These are phyloP conservation scores for Microhierax caerulescens DNA, from an alignment of 2,797 vertebrate species.

Conservation along the genomic window DNA sequence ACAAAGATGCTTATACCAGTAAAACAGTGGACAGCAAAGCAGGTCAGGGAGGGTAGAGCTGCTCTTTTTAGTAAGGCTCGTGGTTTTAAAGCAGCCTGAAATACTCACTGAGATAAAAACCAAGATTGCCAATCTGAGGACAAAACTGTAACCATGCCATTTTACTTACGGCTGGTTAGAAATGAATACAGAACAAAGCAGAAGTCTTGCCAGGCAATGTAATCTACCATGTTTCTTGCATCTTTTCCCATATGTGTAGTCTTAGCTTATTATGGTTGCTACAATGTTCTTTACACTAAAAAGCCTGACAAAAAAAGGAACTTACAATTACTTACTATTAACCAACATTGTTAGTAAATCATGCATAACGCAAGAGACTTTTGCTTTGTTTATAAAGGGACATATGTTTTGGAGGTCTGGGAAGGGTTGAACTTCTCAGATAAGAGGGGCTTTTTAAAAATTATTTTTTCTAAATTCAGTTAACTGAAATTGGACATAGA, in stretches of 20 bases:
- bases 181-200: background rate
- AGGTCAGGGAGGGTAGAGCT: background rate
- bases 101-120: background rate
- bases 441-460: background rate
- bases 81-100: background rate
- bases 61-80: background rate
- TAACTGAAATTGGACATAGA: background rate
- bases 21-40: background rate
- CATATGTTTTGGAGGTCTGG: background rate
- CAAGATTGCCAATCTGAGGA: background rate
- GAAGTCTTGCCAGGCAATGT: slow-evolving; percentile 14
- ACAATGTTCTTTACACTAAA: background rate
- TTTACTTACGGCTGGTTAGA: background rate
- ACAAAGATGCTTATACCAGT: background rate
- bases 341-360: background rate
- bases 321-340: background rate
- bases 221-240: background rate
- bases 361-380: background rate
- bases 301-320: background rate
- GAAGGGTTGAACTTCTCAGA: background rate
- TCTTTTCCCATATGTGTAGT: background rate
- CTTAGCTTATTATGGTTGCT: background rate
- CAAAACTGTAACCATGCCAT: background rate
- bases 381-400: background rate
- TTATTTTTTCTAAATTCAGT: background rate